These are phyloP conservation scores for Tenthredo scrophulariae DNA, from an alignment of 2,888 invertebrate genomes.

Conservation along the genomic window DNA sequence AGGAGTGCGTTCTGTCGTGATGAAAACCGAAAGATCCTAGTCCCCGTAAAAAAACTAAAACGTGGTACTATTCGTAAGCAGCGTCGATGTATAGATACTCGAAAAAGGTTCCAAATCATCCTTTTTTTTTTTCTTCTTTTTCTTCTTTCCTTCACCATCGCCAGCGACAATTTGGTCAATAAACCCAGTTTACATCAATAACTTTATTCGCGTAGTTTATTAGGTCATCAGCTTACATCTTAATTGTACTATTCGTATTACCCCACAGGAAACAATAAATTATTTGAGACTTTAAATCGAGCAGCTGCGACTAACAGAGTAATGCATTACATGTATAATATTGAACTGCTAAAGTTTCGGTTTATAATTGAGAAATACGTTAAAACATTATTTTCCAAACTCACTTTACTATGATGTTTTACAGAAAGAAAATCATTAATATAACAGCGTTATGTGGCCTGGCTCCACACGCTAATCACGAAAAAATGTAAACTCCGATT, in stretches of 20 bases:
- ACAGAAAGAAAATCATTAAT: neutral
- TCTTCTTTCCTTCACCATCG: neutral
- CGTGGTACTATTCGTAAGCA: too few relatives aligned
- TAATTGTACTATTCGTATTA: neutral
- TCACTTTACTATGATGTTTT: neutral
- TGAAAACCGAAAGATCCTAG: too few relatives aligned
- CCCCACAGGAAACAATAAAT: too few relatives aligned
- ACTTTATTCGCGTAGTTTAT: neutral
- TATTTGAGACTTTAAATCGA: neutral
- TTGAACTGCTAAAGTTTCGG: neutral
- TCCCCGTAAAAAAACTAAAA: too few relatives aligned
- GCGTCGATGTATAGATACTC: neutral
- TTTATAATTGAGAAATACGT: neutral
- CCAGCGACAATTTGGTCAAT: slow-evolving; percentile 13
- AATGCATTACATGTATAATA: neutral
- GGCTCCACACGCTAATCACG: neutral
- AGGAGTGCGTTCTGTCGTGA: too few relatives aligned
- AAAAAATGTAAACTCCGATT: neutral
- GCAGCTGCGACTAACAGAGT: neutral
- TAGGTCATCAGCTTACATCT: neutral
- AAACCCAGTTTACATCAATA: neutral
- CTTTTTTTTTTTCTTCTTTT: neutral
- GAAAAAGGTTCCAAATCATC: neutral
- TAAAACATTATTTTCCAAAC: neutral
- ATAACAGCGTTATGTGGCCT: neutral